Evolutionary conservation across 53 echinoderm and acorn worm genomes (phyloP).

Genomic region (Crossaster papposus): DNA sequence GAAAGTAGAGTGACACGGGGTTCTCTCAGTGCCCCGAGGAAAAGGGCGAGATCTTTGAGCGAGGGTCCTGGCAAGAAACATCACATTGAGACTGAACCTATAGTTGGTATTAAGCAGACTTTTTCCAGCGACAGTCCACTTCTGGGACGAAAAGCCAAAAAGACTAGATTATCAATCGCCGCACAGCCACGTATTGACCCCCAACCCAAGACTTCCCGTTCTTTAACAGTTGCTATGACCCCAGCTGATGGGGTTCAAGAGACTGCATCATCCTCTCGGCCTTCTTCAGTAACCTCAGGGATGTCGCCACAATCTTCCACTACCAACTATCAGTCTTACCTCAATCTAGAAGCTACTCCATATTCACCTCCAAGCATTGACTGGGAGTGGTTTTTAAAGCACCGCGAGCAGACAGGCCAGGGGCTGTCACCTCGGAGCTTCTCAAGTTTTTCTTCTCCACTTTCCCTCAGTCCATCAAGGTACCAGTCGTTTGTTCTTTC

Average conservation of each 20-base stretch:
- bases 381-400: slow-evolving; percentile 52
- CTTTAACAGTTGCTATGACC: not conserved
- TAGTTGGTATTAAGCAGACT: not conserved
- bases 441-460: slow-evolving; percentile 54
- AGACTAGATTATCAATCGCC: not conserved
- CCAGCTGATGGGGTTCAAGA: not conserved
- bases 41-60: not conserved
- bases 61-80: slow-evolving; percentile 1
- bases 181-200: not conserved
- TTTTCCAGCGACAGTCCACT: not conserved
- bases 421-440: slow-evolving; percentile 49
- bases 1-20: not conserved
- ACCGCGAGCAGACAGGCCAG: slow-evolving; percentile 49
- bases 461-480: slow-evolving; percentile 44
- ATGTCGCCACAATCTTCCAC: slow-evolving; percentile 12
- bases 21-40: not conserved
- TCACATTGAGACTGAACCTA: not conserved
- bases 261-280: not conserved
- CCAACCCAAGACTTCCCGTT: not conserved
- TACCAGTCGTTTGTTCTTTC: not conserved
- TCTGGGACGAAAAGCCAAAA: not conserved
- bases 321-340: slow-evolving; percentile 46
- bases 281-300: slow-evolving; percentile 19
- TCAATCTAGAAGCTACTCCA: slow-evolving; percentile 44
- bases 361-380: slow-evolving; percentile 57